Conservation (phyloP, 1,140 invertebrate species). For the Holcopasites calliopsidis region DNA sequence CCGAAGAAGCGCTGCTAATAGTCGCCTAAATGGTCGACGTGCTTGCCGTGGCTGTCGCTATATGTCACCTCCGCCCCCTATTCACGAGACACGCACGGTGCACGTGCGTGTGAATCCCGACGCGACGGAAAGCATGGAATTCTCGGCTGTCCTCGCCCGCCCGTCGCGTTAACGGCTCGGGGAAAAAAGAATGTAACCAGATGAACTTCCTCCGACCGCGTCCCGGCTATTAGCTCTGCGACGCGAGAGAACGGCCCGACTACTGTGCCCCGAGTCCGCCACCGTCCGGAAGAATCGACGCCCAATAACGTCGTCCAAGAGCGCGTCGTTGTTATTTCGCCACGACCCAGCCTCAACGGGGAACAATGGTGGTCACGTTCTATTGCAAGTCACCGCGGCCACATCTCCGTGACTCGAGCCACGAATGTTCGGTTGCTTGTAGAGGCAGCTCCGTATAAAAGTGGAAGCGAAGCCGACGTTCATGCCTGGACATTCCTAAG, state of each 20-base stretch:
- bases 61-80: constrained; percentile 63
- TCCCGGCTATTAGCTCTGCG: neutral
- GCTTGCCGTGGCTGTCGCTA: constrained; percentile 60
- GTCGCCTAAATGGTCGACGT: constrained; percentile 67
- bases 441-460: constrained; percentile 35
- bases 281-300: too few relatives aligned
- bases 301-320: too few relatives aligned
- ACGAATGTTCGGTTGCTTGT: constrained; percentile 34
- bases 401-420: constrained; percentile 32
- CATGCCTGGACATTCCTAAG: constrained; percentile 25
- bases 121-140: constrained; percentile 32
- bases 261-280: too few relatives aligned
- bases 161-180: neutral
- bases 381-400: neutral
- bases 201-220: neutral
- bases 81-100: constrained; percentile 52
- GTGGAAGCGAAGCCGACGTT: constrained; percentile 46
- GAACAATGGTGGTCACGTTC: constrained; percentile 6
- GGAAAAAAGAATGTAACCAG: constrained; percentile 17
- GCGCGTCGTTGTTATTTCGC: neutral
- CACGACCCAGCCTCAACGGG: neutral
- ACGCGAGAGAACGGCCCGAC: too few relatives aligned
- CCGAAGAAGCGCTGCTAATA: constrained; percentile 66
- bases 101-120: constrained; percentile 59
- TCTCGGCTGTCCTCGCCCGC: constrained; percentile 2